Base-by-base conservation (phyloP, 2,888 invertebrate genomes). In the Enoplolaimus lenunculus region DNA sequence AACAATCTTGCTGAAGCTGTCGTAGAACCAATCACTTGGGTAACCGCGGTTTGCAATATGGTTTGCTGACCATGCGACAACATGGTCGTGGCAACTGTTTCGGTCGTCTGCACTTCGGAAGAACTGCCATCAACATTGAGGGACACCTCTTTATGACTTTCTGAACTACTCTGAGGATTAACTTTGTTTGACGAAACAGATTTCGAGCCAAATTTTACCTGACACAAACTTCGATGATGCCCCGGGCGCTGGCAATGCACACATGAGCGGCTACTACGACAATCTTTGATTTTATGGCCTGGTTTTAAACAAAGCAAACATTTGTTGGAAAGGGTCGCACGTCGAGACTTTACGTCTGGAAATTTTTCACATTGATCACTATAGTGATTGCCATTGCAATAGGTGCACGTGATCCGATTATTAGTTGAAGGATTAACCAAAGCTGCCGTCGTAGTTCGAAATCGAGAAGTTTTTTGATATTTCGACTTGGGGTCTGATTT, bases 61-160 rank as follows among this genome's bases (percentile, higher is more conserved):
- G 67, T 29, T 34, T 66, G 67, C 34, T 66, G 34, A 66, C 67
- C 67, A n/a, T 66, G 67, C n/a, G 67, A 66, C 34, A 66, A 66
- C 67, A 66, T 29, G n/a, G 7, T 62, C 62, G 31, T 31, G 62
- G 21, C 45, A 21, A 45, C 45, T 21, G 21, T 21, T 13, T 45
- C 45, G 7, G 7, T 21, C 21, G 21, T 21, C 21, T 7, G 45
- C 7, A 13, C 45, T 45, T 45, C 7, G 7, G 45, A 45, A 45
- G 45, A 45, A 45, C 21, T 45, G 45, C 45, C 45, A 45, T 45
- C 45, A 45, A 21, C 45, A 45, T 45, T 45, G 45, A 45, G 45
- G 7, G 45, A 45, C 21, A 45, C 45, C 7, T 13, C 21, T 45
- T 45, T 45, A 21, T 45, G 7, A 21, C 21, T 45, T 21, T 7